Evolutionary conservation across 2,888 invertebrate species (phyloP).

Genomic region (Congeria kusceri): DNA sequence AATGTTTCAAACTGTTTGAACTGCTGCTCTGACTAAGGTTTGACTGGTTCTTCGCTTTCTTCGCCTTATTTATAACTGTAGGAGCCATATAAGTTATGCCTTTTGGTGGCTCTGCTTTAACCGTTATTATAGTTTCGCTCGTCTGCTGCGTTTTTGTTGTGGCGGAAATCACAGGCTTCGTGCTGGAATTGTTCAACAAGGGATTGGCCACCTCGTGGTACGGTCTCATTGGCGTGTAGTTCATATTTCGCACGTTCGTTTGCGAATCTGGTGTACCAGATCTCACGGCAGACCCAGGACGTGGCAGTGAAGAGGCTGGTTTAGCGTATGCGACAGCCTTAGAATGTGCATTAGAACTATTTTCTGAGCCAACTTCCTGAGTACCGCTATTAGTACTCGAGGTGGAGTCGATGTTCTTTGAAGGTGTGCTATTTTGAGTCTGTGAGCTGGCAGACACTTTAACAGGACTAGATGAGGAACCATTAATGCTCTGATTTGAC

Average conservation of each 20-base stretch:
- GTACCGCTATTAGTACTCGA: not conserved
- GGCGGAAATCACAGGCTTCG: slow-evolving; percentile 50
- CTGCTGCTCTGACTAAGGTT: slow-evolving; percentile 4
- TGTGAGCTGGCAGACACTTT: slow-evolving; percentile 56
- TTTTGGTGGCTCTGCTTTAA: slow-evolving; percentile 26
- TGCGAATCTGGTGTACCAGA: slow-evolving; percentile 53
- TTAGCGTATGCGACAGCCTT: slow-evolving; percentile 60
- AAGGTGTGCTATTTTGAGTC: slow-evolving; percentile 42
- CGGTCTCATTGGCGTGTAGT: slow-evolving; percentile 79
- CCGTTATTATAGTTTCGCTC: slow-evolving; percentile 50
- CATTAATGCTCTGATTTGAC: not conserved
- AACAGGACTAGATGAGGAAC: slow-evolving; percentile 11
- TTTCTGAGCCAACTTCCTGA: not conserved
- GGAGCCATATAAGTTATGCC: slow-evolving; percentile 56
- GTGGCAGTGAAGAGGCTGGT: slow-evolving; percentile 67
- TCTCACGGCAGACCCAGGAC: slow-evolving; percentile 63
- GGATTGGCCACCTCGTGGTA: slow-evolving; percentile 73
- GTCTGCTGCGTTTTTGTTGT: slow-evolving; percentile 64
- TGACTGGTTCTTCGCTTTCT: slow-evolving; percentile 12
- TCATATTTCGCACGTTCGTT: slow-evolving; percentile 73
- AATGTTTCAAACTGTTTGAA: slow-evolving; percentile 35
- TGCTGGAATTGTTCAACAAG: not conserved
- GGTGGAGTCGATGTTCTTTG: slow-evolving; percentile 24
- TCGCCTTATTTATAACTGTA: slow-evolving; percentile 42
- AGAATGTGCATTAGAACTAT: slow-evolving; percentile 27